Conservation (phyloP, 1,140 invertebrate genomes). For the Lepidurus arcticus region DNA sequence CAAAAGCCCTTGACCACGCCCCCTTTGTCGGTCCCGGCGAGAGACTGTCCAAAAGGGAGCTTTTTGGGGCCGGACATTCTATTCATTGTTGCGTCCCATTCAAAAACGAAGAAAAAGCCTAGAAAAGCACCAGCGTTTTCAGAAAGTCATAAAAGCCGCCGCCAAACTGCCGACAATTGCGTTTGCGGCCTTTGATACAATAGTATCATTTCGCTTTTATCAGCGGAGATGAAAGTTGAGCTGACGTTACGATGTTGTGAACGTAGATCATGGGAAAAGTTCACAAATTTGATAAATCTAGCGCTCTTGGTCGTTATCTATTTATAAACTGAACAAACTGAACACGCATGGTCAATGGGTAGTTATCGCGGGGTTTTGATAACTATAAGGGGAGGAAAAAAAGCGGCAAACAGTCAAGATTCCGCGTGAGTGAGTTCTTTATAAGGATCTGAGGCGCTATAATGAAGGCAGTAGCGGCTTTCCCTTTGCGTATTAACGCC, state of each 20-base stretch:
- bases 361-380: background rate
- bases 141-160: background rate
- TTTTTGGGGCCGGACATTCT: slow-evolving; percentile 14
- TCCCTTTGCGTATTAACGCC: slow-evolving; percentile 17
- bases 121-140: background rate
- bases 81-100: slow-evolving; percentile 10
- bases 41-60: background rate
- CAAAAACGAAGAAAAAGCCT: background rate
- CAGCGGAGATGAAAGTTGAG: background rate
- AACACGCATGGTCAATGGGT: background rate
- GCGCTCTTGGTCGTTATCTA: background rate
- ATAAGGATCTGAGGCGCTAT: background rate
- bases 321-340: background rate
- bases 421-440: background rate
- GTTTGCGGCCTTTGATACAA: slow-evolving; percentile 6
- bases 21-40: background rate
- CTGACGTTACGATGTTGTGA: background rate
- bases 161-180: background rate
- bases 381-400: background rate
- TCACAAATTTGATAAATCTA: background rate
- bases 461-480: slow-evolving; percentile 15
- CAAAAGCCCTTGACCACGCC: background rate
- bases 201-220: background rate
- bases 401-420: background rate
- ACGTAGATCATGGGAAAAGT: background rate